Evolutionary conservation across 1,140 invertebrate genomes (phyloP).

Genomic region (Leptopilina boulardi): DNA sequence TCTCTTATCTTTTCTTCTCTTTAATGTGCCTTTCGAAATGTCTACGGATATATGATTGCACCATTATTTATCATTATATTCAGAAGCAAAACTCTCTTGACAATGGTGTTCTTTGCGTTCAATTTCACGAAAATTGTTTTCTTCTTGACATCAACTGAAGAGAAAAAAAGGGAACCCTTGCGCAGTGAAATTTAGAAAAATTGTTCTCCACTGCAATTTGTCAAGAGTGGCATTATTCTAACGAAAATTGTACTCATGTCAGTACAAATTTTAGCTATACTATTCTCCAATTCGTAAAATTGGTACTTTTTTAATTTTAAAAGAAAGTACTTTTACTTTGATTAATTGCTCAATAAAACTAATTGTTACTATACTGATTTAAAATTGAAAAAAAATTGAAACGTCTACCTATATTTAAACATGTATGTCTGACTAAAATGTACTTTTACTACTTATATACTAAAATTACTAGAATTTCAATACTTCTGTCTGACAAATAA

Average conservation of each 20-base stretch:
- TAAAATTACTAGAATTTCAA: too few species aligned
- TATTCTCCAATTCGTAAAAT: too few species aligned
- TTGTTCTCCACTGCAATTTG: neutral
- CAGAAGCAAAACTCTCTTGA: neutral
- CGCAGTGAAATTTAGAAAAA: slow-evolving; percentile 3
- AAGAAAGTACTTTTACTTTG: too few species aligned
- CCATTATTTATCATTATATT: neutral
- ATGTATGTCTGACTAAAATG: too few species aligned
- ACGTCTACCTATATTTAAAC: too few species aligned
- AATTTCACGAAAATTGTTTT: neutral
- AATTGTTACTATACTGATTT: too few species aligned
- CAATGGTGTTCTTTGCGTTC: neutral
- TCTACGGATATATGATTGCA: neutral
- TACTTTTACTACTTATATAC: too few species aligned
- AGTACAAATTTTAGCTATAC: too few species aligned
- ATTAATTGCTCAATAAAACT: too few species aligned
- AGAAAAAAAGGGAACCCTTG: neutral
- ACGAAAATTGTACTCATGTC: neutral
- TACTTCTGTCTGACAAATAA: too few species aligned
- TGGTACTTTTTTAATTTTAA: too few species aligned
- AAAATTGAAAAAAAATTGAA: too few species aligned
- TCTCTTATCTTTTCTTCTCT: neutral
- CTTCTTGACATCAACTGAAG: neutral
- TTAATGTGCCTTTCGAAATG: neutral
- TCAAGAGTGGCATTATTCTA: neutral